These are phyloP conservation scores for Myxocyprinus asiaticus DNA, from an alignment of 2,113 vertebrate genomes.

Conservation along the genomic window DNA sequence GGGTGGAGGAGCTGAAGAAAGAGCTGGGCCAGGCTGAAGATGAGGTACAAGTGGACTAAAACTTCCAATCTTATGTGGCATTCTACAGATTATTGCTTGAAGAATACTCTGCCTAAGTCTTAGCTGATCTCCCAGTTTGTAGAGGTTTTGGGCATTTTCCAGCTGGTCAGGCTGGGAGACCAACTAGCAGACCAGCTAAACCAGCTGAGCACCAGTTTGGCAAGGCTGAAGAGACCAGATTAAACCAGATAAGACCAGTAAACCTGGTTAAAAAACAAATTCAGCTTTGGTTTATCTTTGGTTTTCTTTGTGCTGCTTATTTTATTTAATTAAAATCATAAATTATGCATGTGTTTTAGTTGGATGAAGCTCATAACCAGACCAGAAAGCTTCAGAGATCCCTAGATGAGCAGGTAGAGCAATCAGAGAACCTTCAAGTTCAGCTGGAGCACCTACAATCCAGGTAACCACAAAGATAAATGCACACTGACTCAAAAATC, in stretches of 20 bases:
- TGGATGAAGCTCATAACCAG: slow-evolving; percentile 88
- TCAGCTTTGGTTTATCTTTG: background rate
- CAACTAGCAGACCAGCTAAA: too few relatives aligned
- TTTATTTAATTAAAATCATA: background rate
- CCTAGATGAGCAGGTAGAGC: slow-evolving; percentile 89
- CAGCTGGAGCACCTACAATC: slow-evolving; percentile 90
- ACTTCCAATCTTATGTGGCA: too few relatives aligned
- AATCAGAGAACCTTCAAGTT: slow-evolving; percentile 87
- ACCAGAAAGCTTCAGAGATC: slow-evolving; percentile 87
- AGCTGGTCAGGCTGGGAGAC: too few relatives aligned
- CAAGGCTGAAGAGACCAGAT: too few relatives aligned
- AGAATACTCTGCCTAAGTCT: too few relatives aligned
- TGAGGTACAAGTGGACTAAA: slow-evolving; percentile 71
- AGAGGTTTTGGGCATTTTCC: too few relatives aligned
- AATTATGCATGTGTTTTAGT: slow-evolving; percentile 57
- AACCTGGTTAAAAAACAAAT: background rate
- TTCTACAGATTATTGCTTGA: too few relatives aligned
- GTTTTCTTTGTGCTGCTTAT: background rate
- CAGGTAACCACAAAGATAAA: slow-evolving; percentile 70
- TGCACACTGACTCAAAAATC: slow-evolving; percentile 3
- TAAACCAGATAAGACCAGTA: too few relatives aligned
- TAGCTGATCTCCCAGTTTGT: too few relatives aligned
- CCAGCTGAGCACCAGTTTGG: too few relatives aligned
- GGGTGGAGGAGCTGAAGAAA: slow-evolving; percentile 97
- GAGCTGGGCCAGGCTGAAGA: slow-evolving; percentile 96